Evolutionary conservation across 2,888 invertebrate genomes (phyloP).

Genomic region (Choristoneura rosaceana): DNA sequence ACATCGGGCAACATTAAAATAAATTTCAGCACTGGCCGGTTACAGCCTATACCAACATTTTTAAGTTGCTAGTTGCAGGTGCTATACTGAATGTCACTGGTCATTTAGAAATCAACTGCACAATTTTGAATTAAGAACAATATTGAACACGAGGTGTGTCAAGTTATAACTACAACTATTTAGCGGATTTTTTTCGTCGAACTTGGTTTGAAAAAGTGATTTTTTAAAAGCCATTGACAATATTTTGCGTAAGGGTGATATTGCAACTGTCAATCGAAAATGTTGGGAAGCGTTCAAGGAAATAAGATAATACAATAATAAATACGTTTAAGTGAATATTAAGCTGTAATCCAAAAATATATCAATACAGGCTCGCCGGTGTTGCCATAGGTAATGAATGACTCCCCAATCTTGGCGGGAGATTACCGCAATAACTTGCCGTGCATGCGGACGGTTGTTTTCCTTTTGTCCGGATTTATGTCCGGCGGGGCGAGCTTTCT

Average conservation of each 20-base stretch:
- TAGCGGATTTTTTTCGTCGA: too few relatives aligned
- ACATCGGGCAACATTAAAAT: conserved; percentile 24
- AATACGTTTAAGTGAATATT: not conserved
- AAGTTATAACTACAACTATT: too few relatives aligned
- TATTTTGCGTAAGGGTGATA: not conserved
- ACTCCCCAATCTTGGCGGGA: conserved; percentile 43
- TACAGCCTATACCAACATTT: not conserved
- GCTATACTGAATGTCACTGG: not conserved
- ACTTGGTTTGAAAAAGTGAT: too few relatives aligned
- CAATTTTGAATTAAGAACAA: not conserved
- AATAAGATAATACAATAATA: not conserved
- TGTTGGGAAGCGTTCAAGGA: not conserved
- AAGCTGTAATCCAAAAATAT: conserved; percentile 17
- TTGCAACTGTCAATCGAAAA: not conserved
- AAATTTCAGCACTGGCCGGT: conserved; percentile 18
- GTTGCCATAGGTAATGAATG: conserved; percentile 22
- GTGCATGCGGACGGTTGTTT: conserved; percentile 45
- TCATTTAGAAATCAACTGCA: not conserved
- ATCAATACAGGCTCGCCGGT: conserved; percentile 14
- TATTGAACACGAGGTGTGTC: not conserved
- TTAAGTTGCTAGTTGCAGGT: not conserved
- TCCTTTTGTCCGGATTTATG: conserved; percentile 52
- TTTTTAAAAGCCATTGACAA: too few relatives aligned
- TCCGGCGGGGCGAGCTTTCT: conserved; percentile 44
- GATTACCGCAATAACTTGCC: conserved; percentile 54